Conservation (phyloP, 2,113 vertebrate genomes). For the Prietella phreatophila region DNA sequence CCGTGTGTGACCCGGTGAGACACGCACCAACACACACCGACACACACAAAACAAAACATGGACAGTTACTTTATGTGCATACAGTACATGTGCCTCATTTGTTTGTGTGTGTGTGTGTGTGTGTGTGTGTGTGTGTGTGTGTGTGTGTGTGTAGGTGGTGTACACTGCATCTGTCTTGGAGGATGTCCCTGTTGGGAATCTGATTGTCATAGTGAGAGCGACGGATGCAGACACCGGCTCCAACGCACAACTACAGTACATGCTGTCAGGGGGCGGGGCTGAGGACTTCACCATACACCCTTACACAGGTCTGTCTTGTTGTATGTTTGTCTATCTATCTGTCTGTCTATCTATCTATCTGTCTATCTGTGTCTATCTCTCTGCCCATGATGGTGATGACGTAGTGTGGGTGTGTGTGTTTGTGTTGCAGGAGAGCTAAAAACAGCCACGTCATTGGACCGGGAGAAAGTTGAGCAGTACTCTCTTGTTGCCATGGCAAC, state of each 20-base stretch:
- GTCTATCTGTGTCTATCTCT: background rate
- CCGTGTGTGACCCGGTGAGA: conserved; percentile 86
- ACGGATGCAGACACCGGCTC: conserved; percentile 85
- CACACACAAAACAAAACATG: background rate
- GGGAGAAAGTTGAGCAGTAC: conserved; percentile 82
- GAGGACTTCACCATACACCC: conserved; percentile 87
- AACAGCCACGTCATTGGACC: conserved; percentile 80
- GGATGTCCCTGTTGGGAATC: conserved; percentile 82
- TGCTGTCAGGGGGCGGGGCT: conserved; percentile 82
- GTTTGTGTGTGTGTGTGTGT: conserved; percentile 42
- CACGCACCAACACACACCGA: background rate
- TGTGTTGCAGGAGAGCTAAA: conserved; percentile 82
- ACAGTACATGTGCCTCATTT: background rate
- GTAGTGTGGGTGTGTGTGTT: background rate
- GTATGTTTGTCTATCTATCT: conserved; percentile 50
- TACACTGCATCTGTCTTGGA: conserved; percentile 83
- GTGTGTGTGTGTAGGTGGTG: conserved; percentile 71
- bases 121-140: conserved; percentile 21
- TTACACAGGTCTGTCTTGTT: conserved; percentile 73
- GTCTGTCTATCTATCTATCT: background rate
- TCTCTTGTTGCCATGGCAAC: conserved; percentile 82
- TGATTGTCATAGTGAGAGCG: conserved; percentile 82
- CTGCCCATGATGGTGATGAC: background rate
- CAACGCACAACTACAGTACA: conserved; percentile 85
- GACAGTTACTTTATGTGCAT: background rate